Percentiles rank a stretch among this genome's conserved stretches.
These are phyloP conservation scores for Babylonia areolata DNA, from an alignment of 1,140 invertebrate species.

Conservation along the genomic window DNA sequence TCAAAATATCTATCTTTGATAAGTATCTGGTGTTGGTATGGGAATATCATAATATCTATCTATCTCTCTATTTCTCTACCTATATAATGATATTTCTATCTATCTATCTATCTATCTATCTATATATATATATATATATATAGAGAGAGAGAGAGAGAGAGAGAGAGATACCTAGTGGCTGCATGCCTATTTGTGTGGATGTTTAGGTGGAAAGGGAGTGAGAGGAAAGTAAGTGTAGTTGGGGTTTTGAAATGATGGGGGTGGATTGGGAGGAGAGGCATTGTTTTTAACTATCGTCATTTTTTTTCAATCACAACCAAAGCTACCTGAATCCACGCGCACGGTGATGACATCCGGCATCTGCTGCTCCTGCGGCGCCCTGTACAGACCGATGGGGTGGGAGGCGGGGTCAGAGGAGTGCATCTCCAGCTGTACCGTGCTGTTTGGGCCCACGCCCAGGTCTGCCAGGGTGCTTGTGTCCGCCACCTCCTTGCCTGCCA, in stretches of 20 bases:
- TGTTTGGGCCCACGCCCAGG: constrained; percentile 74
- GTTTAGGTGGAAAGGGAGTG: not conserved
- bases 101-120: no score
- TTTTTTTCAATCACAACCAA: no score
- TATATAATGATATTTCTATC: no score
- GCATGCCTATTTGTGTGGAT: no score
- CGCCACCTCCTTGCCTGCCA: constrained; percentile 62
- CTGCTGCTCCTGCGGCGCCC: constrained; percentile 70
- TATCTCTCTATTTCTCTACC: no score
- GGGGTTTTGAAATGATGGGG: not conserved
- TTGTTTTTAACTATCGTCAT: no score
- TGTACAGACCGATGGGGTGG: constrained; percentile 71
- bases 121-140: no score
- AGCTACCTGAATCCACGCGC: constrained; percentile 65
- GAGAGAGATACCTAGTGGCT: no score
- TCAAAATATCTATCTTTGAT: no score
- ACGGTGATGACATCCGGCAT: constrained; percentile 76
- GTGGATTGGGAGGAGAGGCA: not conserved
- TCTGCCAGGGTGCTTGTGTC: constrained; percentile 68
- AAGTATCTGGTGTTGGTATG: no score
- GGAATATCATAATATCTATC: no score
- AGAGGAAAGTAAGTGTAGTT: not conserved
- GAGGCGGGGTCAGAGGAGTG: constrained; percentile 74
- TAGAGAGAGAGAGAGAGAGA: no score
- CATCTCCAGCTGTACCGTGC: constrained; percentile 73